Evolutionary conservation across 2,113 vertebrate genomes (phyloP).

Genomic region (Tretioscincus oriximinensis): DNA sequence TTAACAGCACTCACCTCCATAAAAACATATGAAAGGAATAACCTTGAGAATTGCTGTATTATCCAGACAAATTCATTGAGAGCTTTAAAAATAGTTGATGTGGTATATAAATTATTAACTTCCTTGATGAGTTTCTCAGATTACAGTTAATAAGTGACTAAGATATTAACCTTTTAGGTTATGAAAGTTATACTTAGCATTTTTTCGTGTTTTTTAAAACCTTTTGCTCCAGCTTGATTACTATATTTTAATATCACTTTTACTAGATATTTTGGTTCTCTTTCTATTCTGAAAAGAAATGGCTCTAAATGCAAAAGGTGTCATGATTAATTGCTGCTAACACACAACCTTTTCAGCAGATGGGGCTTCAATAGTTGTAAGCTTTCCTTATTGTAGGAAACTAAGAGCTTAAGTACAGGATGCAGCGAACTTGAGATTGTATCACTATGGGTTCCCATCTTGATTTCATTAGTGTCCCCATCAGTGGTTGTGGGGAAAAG

Average conservation of each 20-base stretch:
- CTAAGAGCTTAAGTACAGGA: too few relatives aligned
- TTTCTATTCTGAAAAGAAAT: too few relatives aligned
- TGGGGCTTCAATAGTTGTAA: too few relatives aligned
- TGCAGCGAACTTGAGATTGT: too few relatives aligned
- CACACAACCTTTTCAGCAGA: too few relatives aligned
- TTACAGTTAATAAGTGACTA: conserved; percentile 47
- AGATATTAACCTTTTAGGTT: conserved; percentile 58
- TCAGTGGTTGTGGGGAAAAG: too few relatives aligned
- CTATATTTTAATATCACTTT: not conserved
- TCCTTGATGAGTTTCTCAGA: conserved; percentile 49
- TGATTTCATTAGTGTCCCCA: too few relatives aligned
- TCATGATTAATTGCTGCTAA: too few relatives aligned
- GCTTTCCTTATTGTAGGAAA: too few relatives aligned
- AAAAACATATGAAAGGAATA: conserved; percentile 58
- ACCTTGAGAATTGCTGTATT: conserved; percentile 56
- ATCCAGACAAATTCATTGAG: conserved; percentile 23
- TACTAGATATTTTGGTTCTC: not conserved
- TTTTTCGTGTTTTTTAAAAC: conserved; percentile 45
- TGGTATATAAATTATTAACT: conserved; percentile 60
- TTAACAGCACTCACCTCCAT: conserved; percentile 55
- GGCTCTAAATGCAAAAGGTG: too few relatives aligned
- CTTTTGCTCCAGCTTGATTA: conserved; percentile 33
- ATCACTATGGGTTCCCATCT: too few relatives aligned
- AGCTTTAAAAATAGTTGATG: conserved; percentile 35
- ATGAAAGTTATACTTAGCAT: conserved; percentile 48